phyloP scores from a whole-genome alignment of 2,888 invertebrate species.

The Phyllotreta striolata region DNA sequence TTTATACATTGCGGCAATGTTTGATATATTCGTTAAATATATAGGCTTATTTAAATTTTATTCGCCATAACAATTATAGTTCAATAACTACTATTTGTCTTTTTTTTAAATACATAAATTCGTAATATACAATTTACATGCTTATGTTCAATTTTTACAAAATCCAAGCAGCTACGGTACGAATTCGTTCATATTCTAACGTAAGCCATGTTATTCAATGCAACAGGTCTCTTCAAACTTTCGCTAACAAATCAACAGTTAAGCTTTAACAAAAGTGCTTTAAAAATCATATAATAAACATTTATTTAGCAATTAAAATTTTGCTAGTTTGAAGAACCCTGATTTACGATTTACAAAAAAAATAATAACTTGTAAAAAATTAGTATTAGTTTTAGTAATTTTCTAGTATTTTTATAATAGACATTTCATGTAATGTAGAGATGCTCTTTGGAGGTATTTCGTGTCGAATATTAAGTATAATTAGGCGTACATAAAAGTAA shows the following conservation, averaged over 20 bases:
- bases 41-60: slow-evolving; percentile 36
- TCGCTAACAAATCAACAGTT: too few relatives aligned
- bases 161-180: slow-evolving; percentile 37
- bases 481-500: neutral
- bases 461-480: neutral
- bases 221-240: neutral
- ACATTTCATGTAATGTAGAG: too few relatives aligned
- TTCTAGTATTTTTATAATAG: too few relatives aligned
- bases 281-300: too few relatives aligned
- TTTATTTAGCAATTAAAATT: too few relatives aligned
- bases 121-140: slow-evolving; percentile 44
- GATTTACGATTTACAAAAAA: too few relatives aligned
- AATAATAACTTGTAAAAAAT: too few relatives aligned
- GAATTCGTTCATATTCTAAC: slow-evolving; percentile 21
- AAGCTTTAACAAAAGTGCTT: too few relatives aligned
- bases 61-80: slow-evolving; percentile 42
- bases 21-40: slow-evolving; percentile 33
- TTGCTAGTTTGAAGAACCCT: too few relatives aligned
- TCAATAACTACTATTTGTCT: slow-evolving; percentile 33
- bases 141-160: slow-evolving; percentile 42
- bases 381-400: too few relatives aligned
- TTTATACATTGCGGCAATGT: slow-evolving; percentile 18
- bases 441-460: slow-evolving; percentile 15
- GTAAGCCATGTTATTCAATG: slow-evolving; percentile 8
- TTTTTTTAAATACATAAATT: slow-evolving; percentile 19